phyloP scores from a whole-genome alignment of 2,888 invertebrate genomes.

The Ennomos fuscantarius region DNA sequence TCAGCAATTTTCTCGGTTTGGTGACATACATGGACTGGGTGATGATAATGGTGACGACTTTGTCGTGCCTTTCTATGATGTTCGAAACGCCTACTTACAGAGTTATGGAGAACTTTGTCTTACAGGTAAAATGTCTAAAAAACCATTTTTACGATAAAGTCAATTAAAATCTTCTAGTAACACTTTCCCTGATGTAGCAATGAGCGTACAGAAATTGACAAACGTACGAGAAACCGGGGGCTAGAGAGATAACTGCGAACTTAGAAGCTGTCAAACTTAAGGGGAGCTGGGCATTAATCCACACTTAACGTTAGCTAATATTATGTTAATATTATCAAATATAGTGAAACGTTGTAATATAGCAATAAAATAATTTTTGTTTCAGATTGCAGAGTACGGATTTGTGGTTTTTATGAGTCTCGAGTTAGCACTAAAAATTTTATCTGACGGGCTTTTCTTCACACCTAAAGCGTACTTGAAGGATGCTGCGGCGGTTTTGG shows the following conservation, averaged over 20 bases:
- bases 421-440: conserved; percentile 96
- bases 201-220: too few species aligned
- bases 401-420: conserved; percentile 99
- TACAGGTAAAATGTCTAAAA: conserved; percentile 84
- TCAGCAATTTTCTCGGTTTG: conserved; percentile 97
- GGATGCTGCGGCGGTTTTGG: conserved; percentile 98
- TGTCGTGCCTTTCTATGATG: conserved; percentile 99
- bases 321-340: too few species aligned
- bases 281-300: too few species aligned
- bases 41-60: conserved; percentile 98
- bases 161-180: too few species aligned
- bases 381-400: conserved; percentile 95
- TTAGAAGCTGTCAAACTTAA: too few species aligned
- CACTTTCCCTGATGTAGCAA: too few species aligned
- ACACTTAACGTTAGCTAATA: too few species aligned
- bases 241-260: too few species aligned
- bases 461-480: conserved; percentile 99
- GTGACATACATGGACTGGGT: conserved; percentile 99
- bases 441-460: conserved; percentile 99
- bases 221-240: too few species aligned
- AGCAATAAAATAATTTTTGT: conserved; percentile 5
- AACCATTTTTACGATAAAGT: neutral
- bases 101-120: conserved; percentile 96
- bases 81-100: conserved; percentile 97
- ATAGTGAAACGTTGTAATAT: too few species aligned